These are phyloP conservation scores for Urocynchramus pylzowi DNA, from an alignment of 2,113 vertebrate species.

Conservation along the genomic window DNA sequence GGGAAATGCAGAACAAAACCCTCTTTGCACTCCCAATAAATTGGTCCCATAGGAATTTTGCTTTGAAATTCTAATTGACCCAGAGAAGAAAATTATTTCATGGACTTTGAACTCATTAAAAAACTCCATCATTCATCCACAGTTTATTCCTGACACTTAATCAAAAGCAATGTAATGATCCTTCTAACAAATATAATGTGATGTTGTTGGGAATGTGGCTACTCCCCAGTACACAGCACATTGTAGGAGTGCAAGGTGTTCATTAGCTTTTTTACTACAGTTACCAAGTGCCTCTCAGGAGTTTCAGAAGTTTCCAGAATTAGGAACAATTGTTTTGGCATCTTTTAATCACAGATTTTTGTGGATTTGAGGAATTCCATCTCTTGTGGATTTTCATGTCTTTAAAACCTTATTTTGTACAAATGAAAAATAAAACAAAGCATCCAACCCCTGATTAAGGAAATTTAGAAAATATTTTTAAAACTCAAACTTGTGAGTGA, in stretches of 20 bases:
- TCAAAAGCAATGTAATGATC: slow-evolving; percentile 71
- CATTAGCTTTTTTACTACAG: neutral
- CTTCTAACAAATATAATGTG: neutral
- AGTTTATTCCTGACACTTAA: slow-evolving; percentile 72
- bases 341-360: neutral
- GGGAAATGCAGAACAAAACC: slow-evolving; percentile 62
- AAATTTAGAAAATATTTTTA: neutral
- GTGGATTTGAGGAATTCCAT: neutral
- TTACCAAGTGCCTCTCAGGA: neutral
- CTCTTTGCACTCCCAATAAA: slow-evolving; percentile 66
- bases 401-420: neutral
- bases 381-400: neutral
- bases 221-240: neutral
- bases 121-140: slow-evolving; percentile 66
- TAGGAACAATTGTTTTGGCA: neutral
- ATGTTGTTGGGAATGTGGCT: neutral
- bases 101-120: slow-evolving; percentile 72
- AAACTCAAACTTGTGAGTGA: neutral
- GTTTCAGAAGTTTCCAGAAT: neutral
- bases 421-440: neutral
- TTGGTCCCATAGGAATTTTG: slow-evolving; percentile 67
- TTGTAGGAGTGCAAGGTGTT: neutral
- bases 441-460: neutral
- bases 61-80: slow-evolving; percentile 79
- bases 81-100: slow-evolving; percentile 69